Percentiles rank a stretch among this genome's conserved stretches.
These are phyloP conservation scores for Ceratosolen fusciceps DNA, from an alignment of 1,140 invertebrate genomes.

Conservation along the genomic window DNA sequence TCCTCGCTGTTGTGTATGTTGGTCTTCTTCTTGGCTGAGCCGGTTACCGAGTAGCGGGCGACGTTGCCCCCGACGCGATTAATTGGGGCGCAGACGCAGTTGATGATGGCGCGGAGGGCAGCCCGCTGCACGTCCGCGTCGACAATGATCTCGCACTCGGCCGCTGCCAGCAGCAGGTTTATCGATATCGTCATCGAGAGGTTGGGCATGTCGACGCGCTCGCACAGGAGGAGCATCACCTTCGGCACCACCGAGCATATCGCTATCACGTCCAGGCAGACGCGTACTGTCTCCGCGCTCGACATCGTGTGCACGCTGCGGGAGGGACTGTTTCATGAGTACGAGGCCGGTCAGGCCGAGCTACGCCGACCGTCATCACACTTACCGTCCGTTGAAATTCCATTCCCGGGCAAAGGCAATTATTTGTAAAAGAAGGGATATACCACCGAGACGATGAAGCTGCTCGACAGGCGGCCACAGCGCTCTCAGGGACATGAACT, in stretches of 20 bases:
- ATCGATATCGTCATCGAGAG: constrained; percentile 81
- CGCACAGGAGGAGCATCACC: constrained; percentile 86
- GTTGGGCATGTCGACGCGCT: constrained; percentile 83
- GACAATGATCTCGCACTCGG: constrained; percentile 89
- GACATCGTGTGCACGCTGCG: constrained; percentile 62
- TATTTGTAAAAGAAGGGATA: constrained; percentile 86
- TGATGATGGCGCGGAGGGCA: constrained; percentile 89
- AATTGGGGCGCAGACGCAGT: constrained; percentile 93
- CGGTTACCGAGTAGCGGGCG: constrained; percentile 75
- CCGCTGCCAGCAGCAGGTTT: constrained; percentile 85
- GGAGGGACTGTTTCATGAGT: not conserved
- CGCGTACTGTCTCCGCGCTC: constrained; percentile 90
- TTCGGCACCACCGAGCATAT: constrained; percentile 92
- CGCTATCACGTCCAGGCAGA: constrained; percentile 90
- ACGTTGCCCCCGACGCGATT: constrained; percentile 79
- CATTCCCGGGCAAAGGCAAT: constrained; percentile 92
- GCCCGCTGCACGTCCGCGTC: constrained; percentile 94
- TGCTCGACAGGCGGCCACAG: constrained; percentile 91
- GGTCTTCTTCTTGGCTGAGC: constrained; percentile 81
- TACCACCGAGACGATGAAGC: constrained; percentile 86
- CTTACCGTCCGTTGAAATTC: constrained; percentile 88
- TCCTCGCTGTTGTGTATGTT: constrained; percentile 85
- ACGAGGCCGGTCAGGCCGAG: too few species aligned
- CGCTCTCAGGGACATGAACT: constrained; percentile 81
- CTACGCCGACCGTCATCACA: too few species aligned